Evolutionary conservation across 2,797 vertebrate species (phyloP).

Genomic region (Echeneis naucrates): DNA sequence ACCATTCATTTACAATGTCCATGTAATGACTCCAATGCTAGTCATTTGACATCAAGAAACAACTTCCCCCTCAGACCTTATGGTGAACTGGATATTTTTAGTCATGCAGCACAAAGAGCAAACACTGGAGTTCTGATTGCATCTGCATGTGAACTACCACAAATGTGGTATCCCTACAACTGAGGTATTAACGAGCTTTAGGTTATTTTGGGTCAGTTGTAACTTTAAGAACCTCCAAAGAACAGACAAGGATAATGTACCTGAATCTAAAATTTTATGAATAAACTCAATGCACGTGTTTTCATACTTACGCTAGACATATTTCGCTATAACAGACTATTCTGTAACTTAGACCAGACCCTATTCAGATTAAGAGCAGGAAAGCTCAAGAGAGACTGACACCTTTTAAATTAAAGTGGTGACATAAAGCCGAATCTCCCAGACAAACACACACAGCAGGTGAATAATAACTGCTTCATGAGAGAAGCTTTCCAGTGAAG

Average conservation of each 20-base stretch:
- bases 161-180: not conserved
- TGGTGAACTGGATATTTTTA: slow-evolving; percentile 6
- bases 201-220: slow-evolving; percentile 1
- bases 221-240: slow-evolving; percentile 14
- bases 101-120: slow-evolving; percentile 14
- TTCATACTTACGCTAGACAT: not conserved
- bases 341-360: not conserved
- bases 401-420: not conserved
- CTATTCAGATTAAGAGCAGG: not conserved
- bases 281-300: not conserved
- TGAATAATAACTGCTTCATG: not conserved
- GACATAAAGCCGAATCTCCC: not conserved
- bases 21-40: slow-evolving; percentile 21
- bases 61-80: slow-evolving; percentile 9
- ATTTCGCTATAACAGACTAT: not conserved
- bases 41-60: slow-evolving; percentile 30
- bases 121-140: slow-evolving; percentile 12
- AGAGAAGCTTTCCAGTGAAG: not conserved
- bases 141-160: not conserved
- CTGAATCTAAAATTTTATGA: not conserved
- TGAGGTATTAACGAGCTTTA: not conserved
- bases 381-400: not conserved
- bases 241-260: slow-evolving; percentile 2
- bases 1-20: slow-evolving; percentile 38
- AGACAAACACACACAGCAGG: not conserved